A percentile compares a stretch with the other conserved stretches of the same genome.
These are phyloP conservation scores for Acleris holmiana DNA, from an alignment of 2,888 invertebrate species.

Conservation along the genomic window DNA sequence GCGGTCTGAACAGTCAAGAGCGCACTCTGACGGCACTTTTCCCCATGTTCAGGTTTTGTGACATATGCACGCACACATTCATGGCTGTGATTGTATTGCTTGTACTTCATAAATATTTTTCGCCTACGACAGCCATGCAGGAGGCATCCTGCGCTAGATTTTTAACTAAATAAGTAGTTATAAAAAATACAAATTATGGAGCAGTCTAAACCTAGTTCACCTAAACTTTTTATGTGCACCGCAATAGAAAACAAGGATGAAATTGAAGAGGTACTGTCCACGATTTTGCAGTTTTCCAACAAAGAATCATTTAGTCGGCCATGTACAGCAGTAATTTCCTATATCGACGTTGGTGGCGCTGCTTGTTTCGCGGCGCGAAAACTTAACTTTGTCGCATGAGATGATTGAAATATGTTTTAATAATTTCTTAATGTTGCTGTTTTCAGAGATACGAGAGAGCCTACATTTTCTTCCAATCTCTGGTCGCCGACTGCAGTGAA, in stretches of 20 bases:
- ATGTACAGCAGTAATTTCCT: slow-evolving; percentile 74
- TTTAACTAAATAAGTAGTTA: slow-evolving; percentile 84
- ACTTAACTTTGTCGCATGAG: slow-evolving; percentile 56
- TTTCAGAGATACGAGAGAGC: slow-evolving; percentile 96
- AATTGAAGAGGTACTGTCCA: slow-evolving; percentile 92
- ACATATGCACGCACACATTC: slow-evolving; percentile 63
- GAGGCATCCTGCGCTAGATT: slow-evolving; percentile 83
- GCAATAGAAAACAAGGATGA: slow-evolving; percentile 95
- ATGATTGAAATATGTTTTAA: slow-evolving; percentile 43
- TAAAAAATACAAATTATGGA: slow-evolving; percentile 82
- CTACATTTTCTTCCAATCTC: slow-evolving; percentile 89
- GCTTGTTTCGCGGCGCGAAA: slow-evolving; percentile 71
- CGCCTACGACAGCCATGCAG: slow-evolving; percentile 86
- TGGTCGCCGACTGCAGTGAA: slow-evolving; percentile 93
- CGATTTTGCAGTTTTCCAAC: slow-evolving; percentile 77
- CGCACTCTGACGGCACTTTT: slow-evolving; percentile 55
- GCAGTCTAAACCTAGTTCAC: slow-evolving; percentile 84
- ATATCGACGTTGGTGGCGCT: slow-evolving; percentile 78
- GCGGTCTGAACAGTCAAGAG: slow-evolving; percentile 41
- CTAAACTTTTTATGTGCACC: slow-evolving; percentile 92
- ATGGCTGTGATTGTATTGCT: slow-evolving; percentile 69
- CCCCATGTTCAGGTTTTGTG: slow-evolving; percentile 45
- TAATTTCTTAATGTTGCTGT: slow-evolving; percentile 49
- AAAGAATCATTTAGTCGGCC: slow-evolving; percentile 82
- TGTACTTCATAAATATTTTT: slow-evolving; percentile 83